Evolutionary conservation across 2,888 invertebrate genomes (phyloP).

Genomic region (Pseudolycoriella hygida): DNA sequence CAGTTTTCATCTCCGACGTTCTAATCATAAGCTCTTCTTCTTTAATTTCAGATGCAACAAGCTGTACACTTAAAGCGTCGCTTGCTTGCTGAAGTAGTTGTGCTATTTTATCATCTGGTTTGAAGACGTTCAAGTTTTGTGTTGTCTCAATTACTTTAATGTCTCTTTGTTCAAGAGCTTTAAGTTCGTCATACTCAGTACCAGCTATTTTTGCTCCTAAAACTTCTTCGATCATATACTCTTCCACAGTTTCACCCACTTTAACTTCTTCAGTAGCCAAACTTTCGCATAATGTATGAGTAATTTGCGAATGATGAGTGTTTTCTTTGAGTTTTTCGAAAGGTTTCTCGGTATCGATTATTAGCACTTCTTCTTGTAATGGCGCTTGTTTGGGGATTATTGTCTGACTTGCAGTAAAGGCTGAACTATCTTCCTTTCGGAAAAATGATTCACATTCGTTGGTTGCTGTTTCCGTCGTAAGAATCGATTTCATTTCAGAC

Average conservation of each 20-base stretch:
- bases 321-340: background rate
- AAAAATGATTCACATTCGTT: background rate
- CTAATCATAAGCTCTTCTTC: background rate
- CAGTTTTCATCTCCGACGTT: too few species aligned
- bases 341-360: too few species aligned
- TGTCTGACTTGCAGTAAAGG: background rate
- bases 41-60: background rate
- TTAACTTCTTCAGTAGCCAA: background rate
- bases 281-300: background rate
- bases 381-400: too few species aligned
- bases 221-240: background rate
- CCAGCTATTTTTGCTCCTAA: too few species aligned
- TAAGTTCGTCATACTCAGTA: background rate
- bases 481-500: background rate
- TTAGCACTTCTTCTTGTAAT: too few species aligned
- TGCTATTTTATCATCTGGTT: background rate
- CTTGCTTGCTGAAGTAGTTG: background rate
- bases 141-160: background rate
- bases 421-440: background rate
- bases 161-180: conserved; percentile 4
- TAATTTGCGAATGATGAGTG: background rate
- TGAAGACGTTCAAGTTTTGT: background rate
- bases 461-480: background rate
- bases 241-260: background rate
- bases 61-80: background rate